Evolutionary conservation across 2,113 vertebrate species (phyloP), one percentile per base, ranked within the genome.

Genomic region (Cyanoderma ruficeps): DNA sequence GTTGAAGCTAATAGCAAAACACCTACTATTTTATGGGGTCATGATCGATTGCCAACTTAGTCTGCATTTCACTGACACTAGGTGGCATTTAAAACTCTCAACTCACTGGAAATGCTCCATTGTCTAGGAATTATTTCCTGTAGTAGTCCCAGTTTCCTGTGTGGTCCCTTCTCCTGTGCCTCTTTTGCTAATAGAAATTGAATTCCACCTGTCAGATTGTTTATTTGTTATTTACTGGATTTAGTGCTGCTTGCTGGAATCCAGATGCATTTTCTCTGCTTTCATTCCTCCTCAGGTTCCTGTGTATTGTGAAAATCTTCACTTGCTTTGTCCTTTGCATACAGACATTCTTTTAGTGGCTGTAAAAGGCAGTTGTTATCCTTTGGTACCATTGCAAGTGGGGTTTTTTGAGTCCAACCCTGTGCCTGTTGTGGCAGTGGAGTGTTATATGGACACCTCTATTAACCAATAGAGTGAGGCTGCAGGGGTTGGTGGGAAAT

Each of bases 11-110:
- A 27, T 11, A 72, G 23, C 9, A 42, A 57, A 80, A 13, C 14
- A 35, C 3, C 30, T 59, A 15, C 6, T 53, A 8, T 72, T 77
- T 25, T 47, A 39, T n/a, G 82, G 17, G 8, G 4, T 70, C 41
- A 7, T 50, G 50, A 70, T 52, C 0, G 0, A 23, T 10, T 2
- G 0, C 59, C 41, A n/a, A 12, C 4, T 78, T 46, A 60, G 37
- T 87, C 37, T 95, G 25, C 16, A 35, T 77, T 91, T 91, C 74
- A 14, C 39, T 61, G 70, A 27, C 21, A 59, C 13, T 63, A 72
- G 39, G 49, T 69, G 33, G 23, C 20, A 53, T 88, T 83, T 86
- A 85, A 68, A 59, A 42, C 11, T 76, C 37, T 76, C n/a, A 23
- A 15, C 5, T 41, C 24, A 18, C 9, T 93, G 50, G 42, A 70